A percentile compares a stretch with the other conserved stretches of the same genome.
Conservation (phyloP, 2,797 vertebrate genomes). For the Rhinella marina region DNA sequence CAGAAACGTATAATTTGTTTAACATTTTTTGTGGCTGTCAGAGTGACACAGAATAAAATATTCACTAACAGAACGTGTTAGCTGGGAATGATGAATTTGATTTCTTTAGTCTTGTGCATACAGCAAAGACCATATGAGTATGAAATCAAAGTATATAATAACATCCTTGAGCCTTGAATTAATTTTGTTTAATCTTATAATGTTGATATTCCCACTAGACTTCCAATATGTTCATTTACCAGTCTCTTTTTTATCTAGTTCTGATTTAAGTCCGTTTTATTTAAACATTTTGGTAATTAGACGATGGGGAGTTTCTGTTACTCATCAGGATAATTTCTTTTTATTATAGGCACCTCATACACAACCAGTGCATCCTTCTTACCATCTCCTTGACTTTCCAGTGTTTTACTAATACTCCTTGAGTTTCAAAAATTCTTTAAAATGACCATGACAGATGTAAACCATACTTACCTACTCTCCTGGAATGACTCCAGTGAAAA, state of each 20-base stretch:
- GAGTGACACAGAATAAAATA: too few relatives aligned
- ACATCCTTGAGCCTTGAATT: not conserved
- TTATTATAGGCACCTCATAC: not conserved
- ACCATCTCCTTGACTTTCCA: not conserved
- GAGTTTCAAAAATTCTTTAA: too few relatives aligned
- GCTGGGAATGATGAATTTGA: not conserved
- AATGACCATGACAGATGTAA: too few relatives aligned
- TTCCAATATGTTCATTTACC: not conserved
- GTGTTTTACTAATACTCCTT: not conserved
- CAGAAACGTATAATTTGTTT: too few relatives aligned
- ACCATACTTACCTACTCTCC: too few relatives aligned
- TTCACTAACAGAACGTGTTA: too few relatives aligned
- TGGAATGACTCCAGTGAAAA: too few relatives aligned
- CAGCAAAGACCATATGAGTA: not conserved
- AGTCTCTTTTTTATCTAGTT: not conserved
- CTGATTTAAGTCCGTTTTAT: not conserved
- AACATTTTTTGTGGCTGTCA: too few relatives aligned
- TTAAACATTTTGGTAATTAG: conserved; percentile 2
- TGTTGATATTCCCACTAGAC: not conserved
- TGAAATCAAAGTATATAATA: not conserved
- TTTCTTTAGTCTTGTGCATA: not conserved
- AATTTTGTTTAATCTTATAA: conserved; percentile 16
- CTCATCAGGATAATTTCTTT: not conserved
- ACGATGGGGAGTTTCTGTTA: not conserved
- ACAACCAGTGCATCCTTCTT: not conserved